Base-by-base conservation (phyloP, 1,140 invertebrate genomes). In the Panulirus ornatus region DNA sequence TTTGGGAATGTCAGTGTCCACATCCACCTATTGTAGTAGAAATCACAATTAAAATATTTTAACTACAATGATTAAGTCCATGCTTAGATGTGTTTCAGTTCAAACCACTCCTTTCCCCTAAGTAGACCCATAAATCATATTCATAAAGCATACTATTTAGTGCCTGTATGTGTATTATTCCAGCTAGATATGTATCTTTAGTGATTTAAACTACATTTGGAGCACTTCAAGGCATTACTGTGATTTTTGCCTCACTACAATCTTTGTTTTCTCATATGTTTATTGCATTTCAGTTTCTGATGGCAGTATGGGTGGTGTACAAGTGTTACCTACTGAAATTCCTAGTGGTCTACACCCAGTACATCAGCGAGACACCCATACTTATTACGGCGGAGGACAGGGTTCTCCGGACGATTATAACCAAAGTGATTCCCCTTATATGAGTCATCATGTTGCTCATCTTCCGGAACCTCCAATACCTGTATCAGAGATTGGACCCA, bases 401-500 rank as follows among this genome's bases (percentile, higher is more conserved):
- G 40, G 83, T 19, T 73, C 63, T 63, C 34, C 71, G 8, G 51
- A 44, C 22, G 86, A 51, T 6, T 44, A 82, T 40, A 47, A 89
- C 79, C 63, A 19, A 3, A 38, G 36, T 22, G 27, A 63, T 27
- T 63, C 38, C 38, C 42, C 54, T 34, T 63, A 71, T 73, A 66
- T 66, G 58, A 30, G 66, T 30, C 71, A 84, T 44, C 81, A 84
- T 36, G 82, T 94, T 73, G 93, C 93, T 75, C 85, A 89, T 93
- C 95, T 98, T 92, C 97, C 97, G 79, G 97, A 98, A 94, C 97
- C 97, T 76, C 97, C 97, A 91, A 98, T 98, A 93, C 97, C 97
- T 16, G 94, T 98, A 22, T 98, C 97, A 84, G 98, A 98, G 93
- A 98, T 98, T 93, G 97, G 98, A 51, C 97, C 97, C 70, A 98